Evolutionary conservation across 2,113 vertebrate genomes (phyloP), one percentile per base, ranked within the genome.

Genomic region (Stictonetta naevosa): DNA sequence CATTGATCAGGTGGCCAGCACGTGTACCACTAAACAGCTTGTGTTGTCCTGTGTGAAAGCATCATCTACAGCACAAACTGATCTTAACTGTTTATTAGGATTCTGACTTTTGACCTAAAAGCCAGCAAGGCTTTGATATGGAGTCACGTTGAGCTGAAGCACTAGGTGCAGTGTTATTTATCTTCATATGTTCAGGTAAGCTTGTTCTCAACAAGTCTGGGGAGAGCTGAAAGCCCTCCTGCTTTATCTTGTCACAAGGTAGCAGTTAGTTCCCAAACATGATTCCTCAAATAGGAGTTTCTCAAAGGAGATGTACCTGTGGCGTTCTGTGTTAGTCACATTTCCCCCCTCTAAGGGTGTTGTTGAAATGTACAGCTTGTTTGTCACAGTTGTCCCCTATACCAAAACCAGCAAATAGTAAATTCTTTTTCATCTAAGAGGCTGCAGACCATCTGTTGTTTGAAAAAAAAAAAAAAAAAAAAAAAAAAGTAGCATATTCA

Each of bases 341-440:
- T 38, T 73, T 31, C 10, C 36, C 3, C 4, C n/a, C 86, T 83
- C 19, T 73, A 34, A 74, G 22, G 11, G 8, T 7, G 2, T 29
- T 81, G 73, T 76, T 94, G 85, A 85, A 95, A 79, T 14, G 52
- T 42, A 21, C 36, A 68, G 34, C 50, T 71, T 93, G 62, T 85
- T 85, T 83, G 90, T 66, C 23, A 3, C 44, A 28, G 17, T 59
- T 86, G n/a, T 95, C 50, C 36, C 50, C 50, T 93, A n/a, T 67
- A 71, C 56, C 40, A 74, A 20, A 71, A 85, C 19, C 22, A 67
- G 42, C 50, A 83, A 76, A 58, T 60, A 88, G 26, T 90, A 81
- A 88, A 83, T 93, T 80, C 77, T 67, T 90, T 90, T 84, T 92
- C 66, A 84, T 90, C 38, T 72, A 59, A 36, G 82, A 93, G 48